Evolutionary conservation across 2,113 vertebrate genomes (phyloP), one percentile per base, ranked within the genome.

Genomic region (Phoenicopterus ruber): DNA sequence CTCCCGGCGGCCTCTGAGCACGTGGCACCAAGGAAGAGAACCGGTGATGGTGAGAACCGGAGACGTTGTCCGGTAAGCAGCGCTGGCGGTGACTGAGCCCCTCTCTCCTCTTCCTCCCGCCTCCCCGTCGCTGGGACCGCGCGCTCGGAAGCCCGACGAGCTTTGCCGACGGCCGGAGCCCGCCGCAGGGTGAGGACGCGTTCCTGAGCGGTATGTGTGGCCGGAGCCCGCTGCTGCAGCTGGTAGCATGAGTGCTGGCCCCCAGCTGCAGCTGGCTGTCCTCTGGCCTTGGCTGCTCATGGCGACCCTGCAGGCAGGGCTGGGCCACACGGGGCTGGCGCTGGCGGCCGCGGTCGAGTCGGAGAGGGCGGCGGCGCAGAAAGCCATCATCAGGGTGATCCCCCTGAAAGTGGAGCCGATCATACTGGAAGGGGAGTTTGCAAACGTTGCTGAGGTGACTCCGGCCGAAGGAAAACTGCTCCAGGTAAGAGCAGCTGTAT

Each of bases 201-300:
- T 98, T 98, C 95, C 98, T 91, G 97, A 98, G 98, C 99, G 98
- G 98, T 98, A 99, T 99, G 99, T 97, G 98, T 98, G 99, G 98
- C 98, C 98, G 90, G 98, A 98, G 98, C 97, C 98, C 98, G 96
- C 98, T 97, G 98, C 98, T 97, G 95, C 98, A 98, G 98, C 98
- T 99, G 98, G 99, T 98, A 99, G 99, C 99, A 99, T 99, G 99
- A 99, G 98, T 98, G 98, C 95, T 95, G 98, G 99, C 98, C 98
- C 98, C 98, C 99, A 93, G 98, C 98, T 98, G 98, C 99, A 98
- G 98, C 98, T 99, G 99, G 99, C 98, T 98, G 98, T 98, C 98
- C 99, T 99, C 98, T 99, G 99, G 99, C 99, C 99, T 97, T 99
- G 99, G 99, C 99, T 99, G 98, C 98, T 99, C 96, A 98, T 99